Percentiles rank a stretch among this genome's conserved stretches.
Conservation (phyloP, 2,888 invertebrate genomes). For the Cephus rjabovi region DNA sequence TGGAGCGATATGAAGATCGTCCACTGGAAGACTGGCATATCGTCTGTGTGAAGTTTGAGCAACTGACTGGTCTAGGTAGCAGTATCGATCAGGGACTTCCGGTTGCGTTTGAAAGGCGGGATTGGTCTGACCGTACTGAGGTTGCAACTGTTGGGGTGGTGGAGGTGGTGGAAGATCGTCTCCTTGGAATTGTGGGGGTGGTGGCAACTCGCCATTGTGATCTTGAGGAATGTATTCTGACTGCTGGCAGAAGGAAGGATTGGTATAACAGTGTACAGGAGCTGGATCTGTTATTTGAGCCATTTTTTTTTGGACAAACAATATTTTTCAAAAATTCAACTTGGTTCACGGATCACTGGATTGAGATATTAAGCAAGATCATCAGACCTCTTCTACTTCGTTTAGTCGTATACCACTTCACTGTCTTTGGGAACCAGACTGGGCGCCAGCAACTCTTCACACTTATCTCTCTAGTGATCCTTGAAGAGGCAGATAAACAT, state of each 20-base stretch:
- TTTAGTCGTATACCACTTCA: not conserved
- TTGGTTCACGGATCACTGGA: not conserved
- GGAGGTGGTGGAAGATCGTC: constrained; percentile 41
- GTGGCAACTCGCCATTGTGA: constrained; percentile 62
- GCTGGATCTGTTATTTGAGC: constrained; percentile 35
- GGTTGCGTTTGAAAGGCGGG: constrained; percentile 50
- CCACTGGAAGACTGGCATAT: constrained; percentile 50
- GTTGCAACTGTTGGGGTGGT: constrained; percentile 46
- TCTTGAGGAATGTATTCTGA: constrained; percentile 73
- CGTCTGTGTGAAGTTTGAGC: constrained; percentile 33
- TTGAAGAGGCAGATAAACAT: not conserved
- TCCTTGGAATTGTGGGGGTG: constrained; percentile 55
- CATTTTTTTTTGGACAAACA: constrained; percentile 15
- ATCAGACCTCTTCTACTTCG: not conserved
- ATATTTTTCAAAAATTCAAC: not conserved
- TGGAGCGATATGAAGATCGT: constrained; percentile 33
- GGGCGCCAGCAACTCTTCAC: not conserved
- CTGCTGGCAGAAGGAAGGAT: constrained; percentile 84
- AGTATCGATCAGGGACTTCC: constrained; percentile 45
- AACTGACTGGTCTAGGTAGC: constrained; percentile 45
- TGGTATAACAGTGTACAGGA: constrained; percentile 75
- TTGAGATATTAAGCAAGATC: not conserved
- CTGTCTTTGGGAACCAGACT: not conserved
- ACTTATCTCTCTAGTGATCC: not conserved
- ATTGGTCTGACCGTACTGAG: constrained; percentile 51